phyloP scores from a whole-genome alignment of 2,888 invertebrate genomes.

The Aethes cnicana region DNA sequence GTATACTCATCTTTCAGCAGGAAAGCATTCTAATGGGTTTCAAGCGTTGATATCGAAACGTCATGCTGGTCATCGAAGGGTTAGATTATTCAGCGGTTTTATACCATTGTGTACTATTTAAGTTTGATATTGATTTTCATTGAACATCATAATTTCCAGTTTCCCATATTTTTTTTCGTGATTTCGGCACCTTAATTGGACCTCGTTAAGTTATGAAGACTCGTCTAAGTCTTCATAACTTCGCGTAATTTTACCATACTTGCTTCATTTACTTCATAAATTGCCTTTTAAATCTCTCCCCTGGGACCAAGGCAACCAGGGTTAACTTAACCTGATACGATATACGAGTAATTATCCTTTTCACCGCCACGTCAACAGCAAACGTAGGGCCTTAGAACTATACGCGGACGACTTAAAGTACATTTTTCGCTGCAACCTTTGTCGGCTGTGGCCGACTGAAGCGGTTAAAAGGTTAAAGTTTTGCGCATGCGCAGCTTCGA shows the following conservation, averaged over 20 bases:
- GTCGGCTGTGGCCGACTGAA: not conserved
- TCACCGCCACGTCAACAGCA: no score
- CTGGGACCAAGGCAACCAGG: no score
- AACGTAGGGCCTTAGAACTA: no score
- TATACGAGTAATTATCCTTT: no score
- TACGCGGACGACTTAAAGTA: no score
- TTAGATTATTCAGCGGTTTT: conserved; percentile 16
- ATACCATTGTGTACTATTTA: not conserved
- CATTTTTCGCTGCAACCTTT: not conserved
- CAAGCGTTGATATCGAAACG: not conserved
- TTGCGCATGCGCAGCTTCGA: conserved; percentile 32
- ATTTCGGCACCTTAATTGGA: no score
- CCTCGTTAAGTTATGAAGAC: no score
- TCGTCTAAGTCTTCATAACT: no score
- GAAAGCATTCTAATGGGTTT: conserved; percentile 5
- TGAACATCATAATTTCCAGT: no score
- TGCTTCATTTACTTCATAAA: not conserved
- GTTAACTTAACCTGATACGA: no score
- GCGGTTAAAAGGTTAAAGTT: conserved; percentile 8
- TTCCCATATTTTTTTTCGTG: no score
- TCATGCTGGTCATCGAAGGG: conserved; percentile 14
- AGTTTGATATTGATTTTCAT: not conserved
- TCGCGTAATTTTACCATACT: not conserved
- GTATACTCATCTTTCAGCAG: not conserved
- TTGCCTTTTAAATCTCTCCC: not conserved